A percentile compares a stretch with the other conserved stretches of the same genome.
Conservation (phyloP, 2,797 vertebrate species). For the Lophotriccus pileatus region DNA sequence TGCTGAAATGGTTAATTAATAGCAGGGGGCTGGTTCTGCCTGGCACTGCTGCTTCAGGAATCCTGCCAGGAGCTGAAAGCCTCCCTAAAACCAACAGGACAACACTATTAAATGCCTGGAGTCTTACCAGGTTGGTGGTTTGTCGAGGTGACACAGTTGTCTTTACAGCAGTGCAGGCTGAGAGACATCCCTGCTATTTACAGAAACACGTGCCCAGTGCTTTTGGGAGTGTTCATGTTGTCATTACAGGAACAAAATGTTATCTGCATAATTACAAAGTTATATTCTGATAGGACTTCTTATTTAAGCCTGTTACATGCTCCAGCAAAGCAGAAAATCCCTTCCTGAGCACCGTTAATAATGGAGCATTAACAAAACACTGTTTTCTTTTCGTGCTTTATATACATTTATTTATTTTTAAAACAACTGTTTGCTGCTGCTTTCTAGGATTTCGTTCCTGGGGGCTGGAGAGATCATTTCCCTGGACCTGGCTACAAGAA, state of each 20-base stretch:
- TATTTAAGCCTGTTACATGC: constrained; percentile 53
- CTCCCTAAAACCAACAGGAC: background rate
- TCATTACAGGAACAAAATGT: background rate
- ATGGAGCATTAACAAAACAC: constrained; percentile 41
- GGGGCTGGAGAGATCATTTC: background rate
- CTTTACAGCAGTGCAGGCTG: background rate
- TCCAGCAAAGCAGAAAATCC: constrained; percentile 62
- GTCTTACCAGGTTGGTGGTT: background rate
- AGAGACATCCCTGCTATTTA: background rate
- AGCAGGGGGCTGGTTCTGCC: background rate
- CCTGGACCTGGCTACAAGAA: background rate
- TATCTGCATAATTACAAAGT: constrained; percentile 32
- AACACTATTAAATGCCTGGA: background rate
- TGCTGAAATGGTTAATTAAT: background rate
- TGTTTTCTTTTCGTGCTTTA: constrained; percentile 24
- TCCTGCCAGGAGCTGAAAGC: background rate
- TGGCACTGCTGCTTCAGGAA: background rate
- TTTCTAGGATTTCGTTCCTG: background rate
- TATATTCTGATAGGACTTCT: constrained; percentile 23
- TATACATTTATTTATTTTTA: constrained; percentile 28
- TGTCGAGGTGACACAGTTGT: background rate
- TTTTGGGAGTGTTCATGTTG: background rate
- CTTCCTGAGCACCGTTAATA: constrained; percentile 45
- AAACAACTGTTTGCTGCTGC: background rate
- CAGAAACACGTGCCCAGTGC: background rate